Evolutionary conservation across 2,113 vertebrate genomes (phyloP).

Genomic region (Grantiella picta): DNA sequence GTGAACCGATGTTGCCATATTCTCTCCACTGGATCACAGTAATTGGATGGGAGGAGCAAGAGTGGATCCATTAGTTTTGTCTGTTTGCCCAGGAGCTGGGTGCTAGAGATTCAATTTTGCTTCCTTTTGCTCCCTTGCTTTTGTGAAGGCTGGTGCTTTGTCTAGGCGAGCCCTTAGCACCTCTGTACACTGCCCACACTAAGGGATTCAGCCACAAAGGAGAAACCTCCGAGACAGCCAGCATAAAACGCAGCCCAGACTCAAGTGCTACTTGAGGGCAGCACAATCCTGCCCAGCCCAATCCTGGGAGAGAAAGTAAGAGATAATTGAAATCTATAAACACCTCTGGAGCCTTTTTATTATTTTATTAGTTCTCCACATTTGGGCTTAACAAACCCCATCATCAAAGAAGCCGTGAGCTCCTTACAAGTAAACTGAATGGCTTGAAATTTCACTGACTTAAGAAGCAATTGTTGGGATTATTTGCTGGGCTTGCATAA

Average conservation of each 20-base stretch:
- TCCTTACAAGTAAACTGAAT: conserved; percentile 81
- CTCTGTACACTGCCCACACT: conserved; percentile 81
- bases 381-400: conserved; percentile 78
- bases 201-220: conserved; percentile 85
- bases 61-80: conserved; percentile 86
- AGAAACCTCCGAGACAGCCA: conserved; percentile 57
- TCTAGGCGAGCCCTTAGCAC: conserved; percentile 78
- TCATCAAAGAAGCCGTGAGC: conserved; percentile 84
- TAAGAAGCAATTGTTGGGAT: conserved; percentile 79
- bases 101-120: conserved; percentile 90
- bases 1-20: conserved; percentile 84
- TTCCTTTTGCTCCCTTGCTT: conserved; percentile 80
- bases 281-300: conserved; percentile 79
- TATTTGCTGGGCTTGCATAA: conserved; percentile 74
- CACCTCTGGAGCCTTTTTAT: conserved; percentile 80
- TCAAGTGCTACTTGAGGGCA: conserved; percentile 87
- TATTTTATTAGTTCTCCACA: conserved; percentile 80
- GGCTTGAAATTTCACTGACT: conserved; percentile 74
- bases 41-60: conserved; percentile 95
- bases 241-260: conserved; percentile 71
- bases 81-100: conserved; percentile 91
- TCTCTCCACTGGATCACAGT: conserved; percentile 83
- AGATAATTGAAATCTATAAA: conserved; percentile 90
- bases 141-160: conserved; percentile 84
- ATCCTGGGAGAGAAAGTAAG: conserved; percentile 75